Evolutionary conservation across 2,888 invertebrate species (phyloP), one percentile per base, ranked within the genome.

Genomic region (Tuberolachnus salignus): DNA sequence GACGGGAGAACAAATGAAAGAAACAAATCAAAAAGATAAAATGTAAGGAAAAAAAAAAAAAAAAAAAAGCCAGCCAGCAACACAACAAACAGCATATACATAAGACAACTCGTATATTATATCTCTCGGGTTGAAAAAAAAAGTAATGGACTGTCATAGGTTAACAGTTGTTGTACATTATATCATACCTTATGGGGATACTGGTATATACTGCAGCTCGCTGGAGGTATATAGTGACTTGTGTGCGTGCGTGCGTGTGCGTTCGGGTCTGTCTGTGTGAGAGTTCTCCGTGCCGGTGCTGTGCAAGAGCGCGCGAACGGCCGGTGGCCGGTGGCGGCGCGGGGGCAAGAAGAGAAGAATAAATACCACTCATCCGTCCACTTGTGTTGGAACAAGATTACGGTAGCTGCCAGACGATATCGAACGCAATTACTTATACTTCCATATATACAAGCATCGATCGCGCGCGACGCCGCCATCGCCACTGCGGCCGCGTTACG

Each of bases 91-190:
- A 46, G 46, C 13, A 46, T 46, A 46, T 13, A 13, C 46, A 46
- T 46, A 13, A 46, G 10, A 13, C 46, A 1, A 53, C 34, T 64
- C 44, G 44, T 64, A 64, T 67, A 67, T 67, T 49, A 67, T 57
- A 66, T 57, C 46, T 44, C 46, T 74, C 19, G 46, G 66, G 57
- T 34, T 16, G 42, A 23, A 11, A 63, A 63, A 74, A 73, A 75
- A 75, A 57, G 75, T 75, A 75, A 75, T 75, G 75, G 57, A 75
- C 75, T 75, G 75, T 75, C 75, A 75, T 75, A 67, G 75, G 75
- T 67, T 75, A 67, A 75, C 75, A 75, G 75, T 75, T 75, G 75
- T 75, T 75, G 75, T 75, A 75, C 75, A 75, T 67, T 75, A 75
- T 75, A 75, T 66, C 75, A 75, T 67, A 75, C 75, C 75, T 75